A percentile compares a stretch with the other conserved stretches of the same genome.
Conservation (phyloP, 2,113 vertebrate species). For the Emydocephalus ijimae region DNA sequence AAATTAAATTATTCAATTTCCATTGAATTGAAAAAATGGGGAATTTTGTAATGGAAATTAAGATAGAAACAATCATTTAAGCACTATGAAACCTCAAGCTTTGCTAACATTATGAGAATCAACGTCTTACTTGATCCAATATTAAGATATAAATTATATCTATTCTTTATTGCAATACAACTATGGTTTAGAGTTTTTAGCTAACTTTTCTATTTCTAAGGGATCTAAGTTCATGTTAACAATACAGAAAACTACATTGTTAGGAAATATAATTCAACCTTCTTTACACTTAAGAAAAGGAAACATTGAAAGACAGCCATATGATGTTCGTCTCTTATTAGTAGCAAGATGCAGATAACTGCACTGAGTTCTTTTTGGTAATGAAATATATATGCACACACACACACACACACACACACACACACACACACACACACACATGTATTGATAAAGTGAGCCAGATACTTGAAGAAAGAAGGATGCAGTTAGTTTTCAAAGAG, state of each 20-base stretch:
- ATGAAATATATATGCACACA: accelerated
- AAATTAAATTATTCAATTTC: constrained; percentile 1
- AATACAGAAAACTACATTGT: background rate
- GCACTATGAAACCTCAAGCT: constrained; percentile 17
- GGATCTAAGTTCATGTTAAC: constrained; percentile 2
- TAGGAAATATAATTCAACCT: background rate
- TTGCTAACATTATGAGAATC: constrained; percentile 20
- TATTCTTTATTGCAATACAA: background rate
- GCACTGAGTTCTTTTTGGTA: background rate
- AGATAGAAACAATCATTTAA: constrained; percentile 3
- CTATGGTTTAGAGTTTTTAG: background rate
- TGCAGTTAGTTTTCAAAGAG: background rate
- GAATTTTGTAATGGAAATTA: background rate
- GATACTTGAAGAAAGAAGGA: background rate
- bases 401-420: background rate
- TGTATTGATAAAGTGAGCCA: background rate
- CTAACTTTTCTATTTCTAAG: background rate
- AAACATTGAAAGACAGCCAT: background rate
- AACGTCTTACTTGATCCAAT: background rate
- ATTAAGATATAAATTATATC: background rate
- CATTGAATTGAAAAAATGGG: constrained; percentile 11
- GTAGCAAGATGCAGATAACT: background rate
- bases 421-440: background rate
- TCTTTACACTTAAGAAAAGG: background rate
- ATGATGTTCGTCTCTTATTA: background rate